Evolutionary conservation across 2,113 vertebrate species (phyloP).

Genomic region (Tupaia tana): DNA sequence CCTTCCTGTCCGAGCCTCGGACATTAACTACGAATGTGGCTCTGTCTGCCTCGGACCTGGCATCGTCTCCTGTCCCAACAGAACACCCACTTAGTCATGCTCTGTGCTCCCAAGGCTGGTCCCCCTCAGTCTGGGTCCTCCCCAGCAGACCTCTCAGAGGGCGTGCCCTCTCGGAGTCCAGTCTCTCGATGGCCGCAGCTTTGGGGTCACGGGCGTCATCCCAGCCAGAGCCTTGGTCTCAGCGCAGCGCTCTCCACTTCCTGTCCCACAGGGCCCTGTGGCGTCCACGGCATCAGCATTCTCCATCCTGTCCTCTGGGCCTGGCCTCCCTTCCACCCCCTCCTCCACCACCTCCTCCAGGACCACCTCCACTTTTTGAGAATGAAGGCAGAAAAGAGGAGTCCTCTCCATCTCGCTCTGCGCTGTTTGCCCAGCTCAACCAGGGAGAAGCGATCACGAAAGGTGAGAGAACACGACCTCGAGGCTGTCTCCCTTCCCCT

Average conservation of each 20-base stretch:
- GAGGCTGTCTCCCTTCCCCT: background rate
- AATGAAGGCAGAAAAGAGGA: slow-evolving; percentile 83
- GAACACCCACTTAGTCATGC: background rate
- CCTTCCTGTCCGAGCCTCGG: background rate
- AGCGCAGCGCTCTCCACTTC: background rate
- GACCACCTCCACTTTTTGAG: slow-evolving; percentile 89
- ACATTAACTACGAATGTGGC: background rate
- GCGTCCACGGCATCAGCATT: slow-evolving; percentile 86
- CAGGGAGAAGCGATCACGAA: slow-evolving; percentile 95
- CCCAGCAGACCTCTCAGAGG: background rate
- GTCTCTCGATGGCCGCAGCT: background rate
- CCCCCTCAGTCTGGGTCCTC: background rate
- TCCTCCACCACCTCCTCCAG: slow-evolving; percentile 89
- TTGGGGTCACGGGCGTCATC: background rate
- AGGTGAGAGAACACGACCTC: slow-evolving; percentile 86
- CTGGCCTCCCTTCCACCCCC: slow-evolving; percentile 82
- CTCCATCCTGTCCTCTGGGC: slow-evolving; percentile 76
- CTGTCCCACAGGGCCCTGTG: slow-evolving; percentile 90
- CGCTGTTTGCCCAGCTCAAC: slow-evolving; percentile 96
- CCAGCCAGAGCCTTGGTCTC: background rate
- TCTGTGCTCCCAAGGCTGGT: background rate
- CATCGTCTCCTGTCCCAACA: background rate
- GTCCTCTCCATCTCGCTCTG: slow-evolving; percentile 87
- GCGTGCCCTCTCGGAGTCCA: background rate
- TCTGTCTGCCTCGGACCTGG: background rate